A percentile compares a stretch with the other conserved stretches of the same genome.
Conservation (phyloP, 2,797 vertebrate genomes). For the Hirundo rustica region DNA sequence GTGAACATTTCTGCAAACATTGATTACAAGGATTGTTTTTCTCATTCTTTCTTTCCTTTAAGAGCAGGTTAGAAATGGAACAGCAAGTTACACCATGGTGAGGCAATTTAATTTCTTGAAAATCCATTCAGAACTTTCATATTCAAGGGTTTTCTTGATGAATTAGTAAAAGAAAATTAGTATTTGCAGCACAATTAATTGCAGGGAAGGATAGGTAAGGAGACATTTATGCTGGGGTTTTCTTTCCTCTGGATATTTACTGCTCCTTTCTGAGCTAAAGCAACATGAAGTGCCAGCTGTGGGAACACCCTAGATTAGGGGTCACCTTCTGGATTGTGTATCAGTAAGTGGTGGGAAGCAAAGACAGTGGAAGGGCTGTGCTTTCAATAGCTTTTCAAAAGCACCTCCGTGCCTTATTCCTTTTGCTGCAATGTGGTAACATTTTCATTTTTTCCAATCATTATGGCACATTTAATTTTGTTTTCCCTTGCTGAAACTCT, state of each 20-base stretch:
- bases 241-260: not conserved
- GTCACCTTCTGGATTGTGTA: not conserved
- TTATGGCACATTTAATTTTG: not conserved
- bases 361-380: not conserved
- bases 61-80: not conserved
- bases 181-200: not conserved
- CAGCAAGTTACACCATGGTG: not conserved
- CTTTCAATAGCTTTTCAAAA: not conserved
- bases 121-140: not conserved
- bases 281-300: not conserved
- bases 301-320: not conserved
- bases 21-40: not conserved
- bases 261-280: not conserved
- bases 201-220: not conserved
- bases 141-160: not conserved
- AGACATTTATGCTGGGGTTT: not conserved
- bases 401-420: not conserved
- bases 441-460: not conserved
- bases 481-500: not conserved
- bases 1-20: not conserved
- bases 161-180: not conserved
- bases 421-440: not conserved
- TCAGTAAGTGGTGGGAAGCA: not conserved
- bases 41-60: not conserved
- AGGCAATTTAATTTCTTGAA: constrained; percentile 15